Percentiles rank a stretch among this genome's conserved stretches.
Conservation (phyloP, 2,888 invertebrate genomes). For the Cinara cedri region DNA sequence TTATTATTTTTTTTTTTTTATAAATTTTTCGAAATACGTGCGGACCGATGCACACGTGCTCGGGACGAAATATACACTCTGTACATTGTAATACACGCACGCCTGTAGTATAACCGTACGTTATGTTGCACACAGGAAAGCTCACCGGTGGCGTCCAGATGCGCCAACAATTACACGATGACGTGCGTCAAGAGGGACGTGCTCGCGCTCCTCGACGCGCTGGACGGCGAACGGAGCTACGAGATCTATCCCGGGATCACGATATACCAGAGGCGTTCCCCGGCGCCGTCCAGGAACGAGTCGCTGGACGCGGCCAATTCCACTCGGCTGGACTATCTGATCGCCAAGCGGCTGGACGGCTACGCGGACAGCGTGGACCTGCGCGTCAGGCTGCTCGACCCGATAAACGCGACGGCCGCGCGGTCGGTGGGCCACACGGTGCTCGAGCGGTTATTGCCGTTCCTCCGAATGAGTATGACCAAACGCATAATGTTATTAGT, state of each 20-base stretch:
- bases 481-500: conserved; percentile 33
- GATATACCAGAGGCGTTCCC: conserved; percentile 20
- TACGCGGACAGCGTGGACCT: conserved; percentile 50
- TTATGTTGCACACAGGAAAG: conserved; percentile 7
- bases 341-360: conserved; percentile 32
- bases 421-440: conserved; percentile 37
- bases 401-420: conserved; percentile 31
- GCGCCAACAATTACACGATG: conserved; percentile 47
- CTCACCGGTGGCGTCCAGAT: background rate
- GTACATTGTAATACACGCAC: too few species aligned
- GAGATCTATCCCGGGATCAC: conserved; percentile 42
- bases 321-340: conserved; percentile 32
- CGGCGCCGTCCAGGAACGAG: background rate
- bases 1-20: too few species aligned
- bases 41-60: too few species aligned
- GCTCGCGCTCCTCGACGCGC: background rate
- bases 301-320: conserved; percentile 5
- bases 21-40: too few species aligned
- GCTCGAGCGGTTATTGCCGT: conserved; percentile 46
- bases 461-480: conserved; percentile 47
- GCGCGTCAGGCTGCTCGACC: conserved; percentile 36
- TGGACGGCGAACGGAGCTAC: conserved; percentile 47
- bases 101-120: too few species aligned
- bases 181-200: conserved; percentile 49
- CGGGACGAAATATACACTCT: too few species aligned